These are phyloP conservation scores for Linurgus olivaceus DNA, from an alignment of 2,797 vertebrate genomes.

Conservation along the genomic window DNA sequence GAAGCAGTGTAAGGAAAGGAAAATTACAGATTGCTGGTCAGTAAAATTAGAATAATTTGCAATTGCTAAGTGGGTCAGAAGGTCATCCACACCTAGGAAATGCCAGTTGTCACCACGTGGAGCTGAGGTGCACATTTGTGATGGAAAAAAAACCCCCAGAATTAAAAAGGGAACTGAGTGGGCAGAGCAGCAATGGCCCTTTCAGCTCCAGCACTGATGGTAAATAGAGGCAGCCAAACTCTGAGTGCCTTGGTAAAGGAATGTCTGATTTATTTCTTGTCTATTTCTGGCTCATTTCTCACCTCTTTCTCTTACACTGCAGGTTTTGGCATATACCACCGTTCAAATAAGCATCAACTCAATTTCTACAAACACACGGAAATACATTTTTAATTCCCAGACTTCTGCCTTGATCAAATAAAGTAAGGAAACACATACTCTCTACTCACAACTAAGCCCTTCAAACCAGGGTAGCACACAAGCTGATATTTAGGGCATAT, in stretches of 20 bases:
- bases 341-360: not conserved
- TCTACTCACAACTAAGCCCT: not conserved
- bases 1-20: not conserved
- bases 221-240: not conserved
- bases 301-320: not conserved
- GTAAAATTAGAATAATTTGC: not conserved
- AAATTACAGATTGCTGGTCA: not conserved
- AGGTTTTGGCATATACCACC: accelerated
- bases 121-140: not conserved
- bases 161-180: not conserved
- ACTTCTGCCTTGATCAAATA: not conserved
- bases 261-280: not conserved
- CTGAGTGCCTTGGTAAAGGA: not conserved
- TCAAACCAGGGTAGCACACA: not conserved
- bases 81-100: not conserved
- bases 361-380: not conserved
- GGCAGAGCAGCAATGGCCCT: not conserved
- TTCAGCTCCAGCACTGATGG: not conserved
- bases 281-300: not conserved
- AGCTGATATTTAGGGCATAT: not conserved
- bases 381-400: not conserved
- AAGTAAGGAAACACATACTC: not conserved
- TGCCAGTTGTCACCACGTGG: not conserved
- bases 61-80: not conserved
- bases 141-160: not conserved